These are phyloP conservation scores for Tetragonula clypearis DNA, from an alignment of 1,140 invertebrate species.

Conservation along the genomic window DNA sequence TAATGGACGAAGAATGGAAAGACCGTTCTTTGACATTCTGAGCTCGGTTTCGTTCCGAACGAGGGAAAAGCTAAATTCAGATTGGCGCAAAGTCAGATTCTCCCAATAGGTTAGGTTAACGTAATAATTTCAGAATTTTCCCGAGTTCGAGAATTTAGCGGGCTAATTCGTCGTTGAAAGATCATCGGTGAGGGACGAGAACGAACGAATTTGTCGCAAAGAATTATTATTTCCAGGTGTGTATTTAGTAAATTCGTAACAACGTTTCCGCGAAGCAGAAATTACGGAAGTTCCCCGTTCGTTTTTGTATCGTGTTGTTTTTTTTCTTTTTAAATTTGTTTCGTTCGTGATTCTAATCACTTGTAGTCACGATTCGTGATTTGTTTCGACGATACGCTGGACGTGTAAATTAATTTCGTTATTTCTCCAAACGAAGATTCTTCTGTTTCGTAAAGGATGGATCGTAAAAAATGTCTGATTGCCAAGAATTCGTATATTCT, in stretches of 20 bases:
- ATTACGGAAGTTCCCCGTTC: background rate
- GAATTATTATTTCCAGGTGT: background rate
- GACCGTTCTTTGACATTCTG: constrained; percentile 4
- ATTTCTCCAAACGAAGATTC: background rate
- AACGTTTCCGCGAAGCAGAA: background rate
- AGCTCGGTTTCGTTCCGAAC: background rate
- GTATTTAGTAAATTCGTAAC: too few species aligned
- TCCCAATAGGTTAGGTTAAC: too few species aligned
- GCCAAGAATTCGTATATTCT: background rate
- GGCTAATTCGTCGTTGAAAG: background rate
- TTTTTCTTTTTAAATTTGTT: too few species aligned
- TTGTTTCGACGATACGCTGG: too few species aligned
- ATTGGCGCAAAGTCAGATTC: background rate
- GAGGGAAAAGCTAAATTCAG: too few species aligned
- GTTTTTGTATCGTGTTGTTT: too few species aligned
- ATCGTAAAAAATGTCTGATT: background rate
- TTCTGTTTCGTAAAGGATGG: background rate
- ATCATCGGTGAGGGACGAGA: background rate
- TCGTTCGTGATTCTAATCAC: too few species aligned
- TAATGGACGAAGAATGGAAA: background rate
- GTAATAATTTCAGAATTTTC: background rate
- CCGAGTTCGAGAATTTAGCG: background rate
- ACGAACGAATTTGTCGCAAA: background rate
- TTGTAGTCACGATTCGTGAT: too few species aligned
- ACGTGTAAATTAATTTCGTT: background rate